A percentile compares a stretch with the other conserved stretches of the same genome.
phyloP scores from a whole-genome alignment of 1,140 invertebrate genomes.

The Cyrtorhinus lividipennis region DNA sequence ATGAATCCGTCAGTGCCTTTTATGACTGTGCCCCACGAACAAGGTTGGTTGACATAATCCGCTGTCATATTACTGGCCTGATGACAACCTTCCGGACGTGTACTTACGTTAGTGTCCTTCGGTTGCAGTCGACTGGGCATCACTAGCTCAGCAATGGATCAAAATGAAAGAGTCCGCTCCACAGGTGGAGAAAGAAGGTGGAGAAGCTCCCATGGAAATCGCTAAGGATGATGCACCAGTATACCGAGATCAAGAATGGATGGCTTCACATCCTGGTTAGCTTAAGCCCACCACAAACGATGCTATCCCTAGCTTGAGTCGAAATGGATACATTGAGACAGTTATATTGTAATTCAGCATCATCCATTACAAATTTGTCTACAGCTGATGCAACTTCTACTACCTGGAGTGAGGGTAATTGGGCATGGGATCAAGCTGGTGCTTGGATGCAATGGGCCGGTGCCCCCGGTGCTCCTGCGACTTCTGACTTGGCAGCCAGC shows the following conservation, averaged over 20 bases:
- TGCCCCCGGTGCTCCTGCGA: background rate
- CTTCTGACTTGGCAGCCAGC: background rate
- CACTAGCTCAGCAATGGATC: conserved; percentile 93
- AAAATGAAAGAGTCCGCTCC: conserved; percentile 67
- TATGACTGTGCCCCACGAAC: background rate
- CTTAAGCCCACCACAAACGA: conserved; percentile 24
- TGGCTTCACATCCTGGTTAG: conserved; percentile 2
- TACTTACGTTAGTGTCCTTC: background rate
- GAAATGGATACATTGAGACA: no score
- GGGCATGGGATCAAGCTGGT: conserved; percentile 33
- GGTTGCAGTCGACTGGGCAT: conserved; percentile 77
- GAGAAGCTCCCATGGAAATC: conserved; percentile 74
- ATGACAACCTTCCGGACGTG: background rate
- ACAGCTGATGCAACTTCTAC: conserved; percentile 17
- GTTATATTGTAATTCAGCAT: no score
- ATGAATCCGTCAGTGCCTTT: background rate
- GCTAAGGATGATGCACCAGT: conserved; percentile 40
- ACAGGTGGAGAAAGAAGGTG: conserved; percentile 32
- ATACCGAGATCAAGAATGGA: conserved; percentile 21
- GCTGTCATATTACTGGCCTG: background rate
- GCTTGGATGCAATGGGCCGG: conserved; percentile 25
- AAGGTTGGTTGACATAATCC: background rate
- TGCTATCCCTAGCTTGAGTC: conserved; percentile 26
- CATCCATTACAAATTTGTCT: no score
- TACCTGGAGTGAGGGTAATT: conserved; percentile 31